Conservation (phyloP, 2,113 vertebrate species). For the Thunnus thynnus region DNA sequence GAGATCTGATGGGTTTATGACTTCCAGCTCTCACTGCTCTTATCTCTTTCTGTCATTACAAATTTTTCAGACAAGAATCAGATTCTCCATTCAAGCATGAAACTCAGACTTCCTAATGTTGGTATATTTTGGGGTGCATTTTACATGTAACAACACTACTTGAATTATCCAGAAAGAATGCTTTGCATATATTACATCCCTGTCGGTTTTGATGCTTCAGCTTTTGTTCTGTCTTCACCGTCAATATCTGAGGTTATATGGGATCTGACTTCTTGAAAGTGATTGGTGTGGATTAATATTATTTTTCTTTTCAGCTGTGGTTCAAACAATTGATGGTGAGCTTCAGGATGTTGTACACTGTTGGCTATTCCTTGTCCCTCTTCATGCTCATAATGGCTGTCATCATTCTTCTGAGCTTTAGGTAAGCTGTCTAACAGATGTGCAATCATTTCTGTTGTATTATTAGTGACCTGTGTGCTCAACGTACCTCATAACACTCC, state of each 20-base stretch:
- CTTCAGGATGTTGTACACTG: conserved; percentile 88
- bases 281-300: conserved; percentile 11
- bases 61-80: too few species aligned
- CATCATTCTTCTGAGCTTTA: conserved; percentile 89
- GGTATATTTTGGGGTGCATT: neutral
- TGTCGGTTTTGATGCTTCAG: too few species aligned
- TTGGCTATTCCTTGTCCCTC: conserved; percentile 91
- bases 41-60: too few species aligned
- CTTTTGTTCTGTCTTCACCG: neutral
- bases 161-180: too few species aligned
- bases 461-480: neutral
- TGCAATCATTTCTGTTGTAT: neutral
- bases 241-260: neutral
- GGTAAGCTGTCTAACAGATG: conserved; percentile 74
- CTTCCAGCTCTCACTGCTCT: neutral
- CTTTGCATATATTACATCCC: too few species aligned
- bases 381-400: conserved; percentile 87
- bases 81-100: neutral
- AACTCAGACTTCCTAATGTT: too few species aligned
- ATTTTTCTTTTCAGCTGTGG: conserved; percentile 71
- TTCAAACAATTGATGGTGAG: conserved; percentile 77
- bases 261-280: neutral
- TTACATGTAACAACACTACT: neutral
- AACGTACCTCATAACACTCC: neutral
- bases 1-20: neutral